Base-by-base conservation (phyloP, 53 echinoderm and acorn worm genomes). In the Apostichopus leukothele region DNA sequence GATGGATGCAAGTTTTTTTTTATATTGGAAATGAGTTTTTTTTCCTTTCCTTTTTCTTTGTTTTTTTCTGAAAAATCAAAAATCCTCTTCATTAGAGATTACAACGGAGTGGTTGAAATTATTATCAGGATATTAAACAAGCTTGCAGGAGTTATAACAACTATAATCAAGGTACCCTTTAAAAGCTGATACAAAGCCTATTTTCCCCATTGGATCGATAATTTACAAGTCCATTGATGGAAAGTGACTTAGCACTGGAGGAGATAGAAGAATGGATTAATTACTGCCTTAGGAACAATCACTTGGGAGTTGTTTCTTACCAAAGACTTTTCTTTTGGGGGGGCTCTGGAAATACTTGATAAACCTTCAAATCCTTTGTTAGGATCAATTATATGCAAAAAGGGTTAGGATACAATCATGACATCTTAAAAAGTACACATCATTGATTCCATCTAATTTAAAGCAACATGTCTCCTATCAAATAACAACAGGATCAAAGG, bases 251-350 rank as follows among this genome's bases (percentile, higher is more conserved):
- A 52, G 75, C 18, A 74, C 59, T 74, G 51, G 9, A 75, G 50
- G 73, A 75, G 75, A 87, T 51, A 50, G 53, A 51, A 74, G 88
- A 87, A 87, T 75, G 88, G 60, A 87, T 87, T 87, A 87, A 87
- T 87, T 87, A 75, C 88, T 55, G 88, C 74, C 73, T 51, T 57
- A 50, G 60, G 88, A 75, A 52, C 73, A 50, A 60, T 85, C 85
- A 67, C 85, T 22, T 27, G 85, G 85, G 85, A 85, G 50, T 85
- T 60, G 13, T 85, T 60, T 85, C 85, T 85, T 84, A 67, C 85
- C 85, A 68, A 85, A 51, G 85, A 63, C 20, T 57, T 52, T 57
- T 54, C n/a, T 81, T 54, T 20, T 20, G 54, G 21, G 39, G 25
- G 39, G 39, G 39, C 39, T 39, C 39, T 39, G 39, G 39, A 39